Evolutionary conservation across 2,797 vertebrate genomes (phyloP), one percentile per base, ranked within the genome.

Genomic region (Sebastiscus tertius): DNA sequence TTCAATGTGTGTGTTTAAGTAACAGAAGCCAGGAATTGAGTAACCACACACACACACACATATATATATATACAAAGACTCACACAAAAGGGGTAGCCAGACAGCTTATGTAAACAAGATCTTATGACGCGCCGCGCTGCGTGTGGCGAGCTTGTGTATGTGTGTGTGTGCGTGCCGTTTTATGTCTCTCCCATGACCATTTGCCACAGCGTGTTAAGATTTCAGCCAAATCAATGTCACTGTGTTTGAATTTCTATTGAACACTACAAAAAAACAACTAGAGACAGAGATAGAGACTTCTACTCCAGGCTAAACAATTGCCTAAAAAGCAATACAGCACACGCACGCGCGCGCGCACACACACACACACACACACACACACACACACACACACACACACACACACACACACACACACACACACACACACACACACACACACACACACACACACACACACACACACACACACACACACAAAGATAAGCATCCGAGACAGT

Each of bases 71-170:
- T 3, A 67, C 80, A 82, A 49, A 58, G 34, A 70, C 54, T 36
- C 56, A 75, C 42, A 88, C 54, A 88, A 79, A 72, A 76, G 68
- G 26, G 75, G 75, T 74, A 63, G 82, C 75, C 61, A 87, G 83
- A 65, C 86, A 79, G 77, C 79, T 80, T 83, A 87, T 74, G 82
- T 86, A 88, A 93, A 91, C 87, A 90, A 68, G 79, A 84, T 84
- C 70, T 61, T 10, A 58, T 87, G 87, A 79, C 20, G 69, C 8
- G 56, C 84, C 81, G 56, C 62, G 49, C 42, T 75, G 65, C n/a
- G 8, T 79, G 66, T 78, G 76, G 60, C 8, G 1, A 79, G 72
- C 22, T 29, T 64, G 27, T 36, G 58, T 36, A 26, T 67, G 20
- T 59, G 33, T 67, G n/a, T 59, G 24, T 22, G 8, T 46, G 22